Evolutionary conservation across 2,888 invertebrate species (phyloP), one percentile per base, ranked within the genome.

Genomic region (Orthonevra nobilis): DNA sequence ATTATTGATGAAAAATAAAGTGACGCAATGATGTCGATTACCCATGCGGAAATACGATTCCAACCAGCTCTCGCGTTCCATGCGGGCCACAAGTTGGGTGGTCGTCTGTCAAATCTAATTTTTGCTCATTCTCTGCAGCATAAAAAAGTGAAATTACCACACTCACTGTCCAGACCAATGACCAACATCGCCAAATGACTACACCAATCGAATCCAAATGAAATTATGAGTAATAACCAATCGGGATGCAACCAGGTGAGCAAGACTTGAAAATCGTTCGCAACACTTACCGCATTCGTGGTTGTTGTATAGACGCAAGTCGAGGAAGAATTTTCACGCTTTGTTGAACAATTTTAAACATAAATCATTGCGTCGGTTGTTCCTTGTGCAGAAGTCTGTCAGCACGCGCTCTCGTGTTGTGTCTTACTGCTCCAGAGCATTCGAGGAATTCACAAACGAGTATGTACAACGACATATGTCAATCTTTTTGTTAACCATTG

Each of bases 381-480:
- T 23, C 5, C 5, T 23, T 17, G 28, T 17, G 36, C 28, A 30
- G 28, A 20, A 38, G 15, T 20, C 1, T 19, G 9, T 48, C 44
- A 61, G 54, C 70, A 72, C 70, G 63, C 52, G 52, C 38, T 28
- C 61, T 23, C 61, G 63, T 54, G n/a, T n/a, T n/a, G n/a, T n/a
- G 63, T 64, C 56, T 50, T 63, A 32, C 38, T 46, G 46, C 52
- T 60, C 28, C 36, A 36, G 61, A 44, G 72, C 63, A 56, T 72
- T 48, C 42, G 10, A 61, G 54, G 54, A 63, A 72, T 72, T n/a
- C n/a, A n/a, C n/a, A n/a, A n/a, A n/a, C n/a, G n/a, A n/a, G 61
- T 46, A 1, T 34, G 10, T 3, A 28, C 14, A 26, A 38, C 48
- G 40, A 63, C 63, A 50, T 38, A 32, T 28, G 40, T 28, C 28